Evolutionary conservation across 2,797 vertebrate genomes (phyloP).

Genomic region (Florisuga fusca): DNA sequence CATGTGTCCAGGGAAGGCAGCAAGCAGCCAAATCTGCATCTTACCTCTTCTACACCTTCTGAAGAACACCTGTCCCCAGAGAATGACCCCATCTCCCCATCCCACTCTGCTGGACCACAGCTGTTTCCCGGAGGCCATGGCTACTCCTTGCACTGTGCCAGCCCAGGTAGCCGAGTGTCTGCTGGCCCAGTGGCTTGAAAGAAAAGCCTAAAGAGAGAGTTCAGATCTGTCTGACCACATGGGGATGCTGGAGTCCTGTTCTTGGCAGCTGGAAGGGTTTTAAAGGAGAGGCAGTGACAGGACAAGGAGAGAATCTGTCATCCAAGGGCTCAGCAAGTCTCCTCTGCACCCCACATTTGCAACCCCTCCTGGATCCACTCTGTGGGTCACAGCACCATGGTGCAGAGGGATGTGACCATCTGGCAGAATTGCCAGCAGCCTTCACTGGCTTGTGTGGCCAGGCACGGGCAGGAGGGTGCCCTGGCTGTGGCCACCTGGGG

Average conservation of each 20-base stretch:
- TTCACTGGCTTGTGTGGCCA: not conserved
- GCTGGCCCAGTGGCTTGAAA: rapidly evolving
- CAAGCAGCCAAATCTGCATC: not conserved
- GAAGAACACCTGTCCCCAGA: rapidly evolving
- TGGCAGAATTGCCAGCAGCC: rapidly evolving
- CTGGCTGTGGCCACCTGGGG: not conserved
- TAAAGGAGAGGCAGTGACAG: not conserved
- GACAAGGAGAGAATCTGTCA: not conserved
- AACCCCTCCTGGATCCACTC: not conserved
- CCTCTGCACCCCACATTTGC: not conserved
- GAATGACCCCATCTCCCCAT: not conserved
- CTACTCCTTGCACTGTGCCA: rapidly evolving
- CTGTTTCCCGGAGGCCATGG: not conserved
- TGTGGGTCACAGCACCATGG: rapidly evolving
- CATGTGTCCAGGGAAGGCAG: rapidly evolving
- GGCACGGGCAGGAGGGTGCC: not conserved
- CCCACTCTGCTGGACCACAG: rapidly evolving
- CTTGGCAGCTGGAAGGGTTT: not conserved
- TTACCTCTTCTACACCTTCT: not conserved
- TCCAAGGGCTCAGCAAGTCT: not conserved
- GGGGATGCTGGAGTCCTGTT: conserved; percentile 56
- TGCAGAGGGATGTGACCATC: rapidly evolving
- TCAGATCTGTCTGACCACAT: not conserved
- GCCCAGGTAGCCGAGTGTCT: not conserved
- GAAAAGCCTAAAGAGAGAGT: not conserved